These are phyloP conservation scores for Caligus rogercresseyi DNA, from an alignment of 1,140 invertebrate species.

Conservation along the genomic window DNA sequence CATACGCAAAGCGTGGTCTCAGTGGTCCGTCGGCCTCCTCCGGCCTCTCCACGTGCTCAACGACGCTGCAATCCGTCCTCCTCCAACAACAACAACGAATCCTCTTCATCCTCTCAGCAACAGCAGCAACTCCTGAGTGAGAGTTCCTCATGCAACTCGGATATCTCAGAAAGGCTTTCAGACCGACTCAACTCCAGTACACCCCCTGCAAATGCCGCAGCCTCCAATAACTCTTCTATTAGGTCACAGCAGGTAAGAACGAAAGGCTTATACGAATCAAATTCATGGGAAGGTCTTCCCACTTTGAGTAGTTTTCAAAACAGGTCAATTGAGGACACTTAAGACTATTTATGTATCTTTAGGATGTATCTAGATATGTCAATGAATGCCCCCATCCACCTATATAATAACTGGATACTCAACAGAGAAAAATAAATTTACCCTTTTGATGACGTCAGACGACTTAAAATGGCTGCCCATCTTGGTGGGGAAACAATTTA, in stretches of 20 bases:
- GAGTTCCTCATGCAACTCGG: slow-evolving; percentile 60
- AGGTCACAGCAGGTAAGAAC: neutral
- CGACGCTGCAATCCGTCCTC: slow-evolving; percentile 32
- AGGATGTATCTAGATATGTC: too few species aligned
- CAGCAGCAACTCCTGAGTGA: slow-evolving; percentile 30
- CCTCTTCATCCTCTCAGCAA: neutral
- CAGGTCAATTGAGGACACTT: too few species aligned
- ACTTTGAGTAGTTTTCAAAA: too few species aligned
- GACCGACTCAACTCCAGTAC: slow-evolving; percentile 24
- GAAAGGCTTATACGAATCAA: too few species aligned
- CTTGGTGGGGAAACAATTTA: too few species aligned
- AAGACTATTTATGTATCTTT: too few species aligned
- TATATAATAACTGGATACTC: too few species aligned
- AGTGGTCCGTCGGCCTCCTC: slow-evolving; percentile 45
- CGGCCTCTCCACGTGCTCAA: slow-evolving; percentile 41
- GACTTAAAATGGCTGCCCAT: too few species aligned
- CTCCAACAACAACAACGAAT: slow-evolving; percentile 38
- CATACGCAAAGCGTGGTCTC: slow-evolving; percentile 73
- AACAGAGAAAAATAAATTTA: too few species aligned
- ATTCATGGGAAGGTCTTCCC: too few species aligned
- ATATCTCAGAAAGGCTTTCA: slow-evolving; percentile 52
- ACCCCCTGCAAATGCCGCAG: neutral
- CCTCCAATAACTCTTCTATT: neutral
- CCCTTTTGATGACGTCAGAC: too few species aligned
- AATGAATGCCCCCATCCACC: too few species aligned